Percentiles rank a stretch among this genome's conserved stretches.
Conservation (phyloP, 2,888 invertebrate species). For the Parelbella ahira region DNA sequence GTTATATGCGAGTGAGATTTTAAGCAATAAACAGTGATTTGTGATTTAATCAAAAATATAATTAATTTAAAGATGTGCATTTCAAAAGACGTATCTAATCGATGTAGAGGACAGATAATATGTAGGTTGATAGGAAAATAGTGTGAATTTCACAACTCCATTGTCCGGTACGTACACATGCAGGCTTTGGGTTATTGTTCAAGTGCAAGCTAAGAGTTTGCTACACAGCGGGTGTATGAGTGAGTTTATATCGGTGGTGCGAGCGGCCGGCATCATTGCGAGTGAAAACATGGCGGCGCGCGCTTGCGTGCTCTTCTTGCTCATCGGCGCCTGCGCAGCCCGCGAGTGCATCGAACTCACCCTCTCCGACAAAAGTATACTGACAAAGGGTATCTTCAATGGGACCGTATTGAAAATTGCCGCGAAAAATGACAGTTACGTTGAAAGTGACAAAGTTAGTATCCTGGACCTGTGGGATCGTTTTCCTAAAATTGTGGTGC, state of each 20-base stretch:
- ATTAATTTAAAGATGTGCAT: too few species aligned
- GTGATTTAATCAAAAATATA: too few species aligned
- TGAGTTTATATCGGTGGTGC: conserved; percentile 33
- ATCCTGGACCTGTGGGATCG: conserved; percentile 60
- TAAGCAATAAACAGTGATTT: too few species aligned
- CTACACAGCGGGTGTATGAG: conserved; percentile 15
- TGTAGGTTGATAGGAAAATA: conserved; percentile 7
- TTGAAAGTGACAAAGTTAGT: conserved; percentile 48
- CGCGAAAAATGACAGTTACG: conserved; percentile 50
- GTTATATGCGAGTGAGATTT: too few species aligned
- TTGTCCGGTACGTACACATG: conserved; percentile 32
- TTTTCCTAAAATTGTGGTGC: conserved; percentile 69
- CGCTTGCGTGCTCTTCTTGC: conserved; percentile 57
- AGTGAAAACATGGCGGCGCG: conserved; percentile 63
- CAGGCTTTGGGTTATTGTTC: conserved; percentile 39
- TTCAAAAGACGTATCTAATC: not conserved
- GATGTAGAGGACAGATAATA: not conserved
- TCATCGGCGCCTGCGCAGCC: conserved; percentile 42
- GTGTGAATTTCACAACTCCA: conserved; percentile 32
- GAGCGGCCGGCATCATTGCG: conserved; percentile 51
- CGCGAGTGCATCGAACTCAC: conserved; percentile 72
- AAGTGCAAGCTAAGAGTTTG: conserved; percentile 28
- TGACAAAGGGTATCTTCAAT: conserved; percentile 55
- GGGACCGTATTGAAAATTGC: conserved; percentile 54
- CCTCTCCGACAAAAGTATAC: conserved; percentile 48